Percentiles rank a stretch among this genome's conserved stretches.
Evolutionary conservation across 1,140 invertebrate genomes (phyloP).

Genomic region (Tribolium castaneum): DNA sequence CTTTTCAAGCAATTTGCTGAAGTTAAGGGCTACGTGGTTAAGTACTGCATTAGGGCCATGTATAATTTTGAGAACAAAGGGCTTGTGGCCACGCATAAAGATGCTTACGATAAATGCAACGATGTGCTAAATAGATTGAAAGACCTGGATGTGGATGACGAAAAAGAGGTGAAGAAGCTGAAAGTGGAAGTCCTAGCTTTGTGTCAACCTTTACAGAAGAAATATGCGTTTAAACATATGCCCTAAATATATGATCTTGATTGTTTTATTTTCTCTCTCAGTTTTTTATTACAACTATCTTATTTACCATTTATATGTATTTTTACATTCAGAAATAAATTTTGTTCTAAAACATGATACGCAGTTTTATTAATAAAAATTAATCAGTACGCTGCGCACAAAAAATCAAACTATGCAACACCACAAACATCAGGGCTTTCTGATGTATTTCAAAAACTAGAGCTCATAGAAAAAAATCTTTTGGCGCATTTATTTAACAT

Average conservation of each 20-base stretch:
- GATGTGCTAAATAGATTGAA: neutral
- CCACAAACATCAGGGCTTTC: too few relatives aligned
- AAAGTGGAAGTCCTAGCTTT: neutral
- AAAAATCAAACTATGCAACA: too few relatives aligned
- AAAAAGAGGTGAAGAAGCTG: neutral
- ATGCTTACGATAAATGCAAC: neutral
- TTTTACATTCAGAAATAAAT: too few relatives aligned
- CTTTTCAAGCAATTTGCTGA: neutral
- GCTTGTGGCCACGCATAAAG: neutral
- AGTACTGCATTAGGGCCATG: constrained; percentile 10
- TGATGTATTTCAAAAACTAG: too few relatives aligned
- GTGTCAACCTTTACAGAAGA: neutral
- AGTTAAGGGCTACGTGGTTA: neutral
- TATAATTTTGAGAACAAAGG: constrained; percentile 14
- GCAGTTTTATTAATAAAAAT: too few relatives aligned
- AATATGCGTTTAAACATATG: neutral
- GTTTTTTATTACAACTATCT: too few relatives aligned
- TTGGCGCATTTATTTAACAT: too few relatives aligned
- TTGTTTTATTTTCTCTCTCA: too few relatives aligned
- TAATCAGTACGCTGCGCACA: too few relatives aligned
- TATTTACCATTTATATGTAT: too few relatives aligned
- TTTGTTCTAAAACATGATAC: too few relatives aligned
- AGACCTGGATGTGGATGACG: neutral
- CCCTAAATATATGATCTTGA: neutral
- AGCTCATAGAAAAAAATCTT: too few relatives aligned